Evolutionary conservation across 2,797 vertebrate species (phyloP), one percentile per base, ranked within the genome.

Genomic region (Xenopus petersii): DNA sequence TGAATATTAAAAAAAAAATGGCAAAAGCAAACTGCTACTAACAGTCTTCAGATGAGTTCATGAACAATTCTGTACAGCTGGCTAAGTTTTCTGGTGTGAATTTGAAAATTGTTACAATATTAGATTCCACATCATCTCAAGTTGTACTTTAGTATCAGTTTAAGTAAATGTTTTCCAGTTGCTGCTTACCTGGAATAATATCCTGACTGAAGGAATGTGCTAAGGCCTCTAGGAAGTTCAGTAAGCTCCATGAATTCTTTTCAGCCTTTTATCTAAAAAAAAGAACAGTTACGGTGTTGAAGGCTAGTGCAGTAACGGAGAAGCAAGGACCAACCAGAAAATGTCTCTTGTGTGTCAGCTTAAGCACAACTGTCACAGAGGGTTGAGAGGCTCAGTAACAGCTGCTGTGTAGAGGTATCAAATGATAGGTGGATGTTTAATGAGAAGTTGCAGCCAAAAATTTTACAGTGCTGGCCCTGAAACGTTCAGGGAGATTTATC

Each of bases 221-320:
- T 15, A 12, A 54, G 6, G 9, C 16, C 12, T 46, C 36, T n/a
- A 42, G 54, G 36, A 46, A 54, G 10, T 21, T 33, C 4, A 47
- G 61, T 51, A 42, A 54, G 42, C 17, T 73, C 76, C 71, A 60
- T 74, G 58, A 56, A 74, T 26, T 60, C 66, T 67, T 63, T 69
- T 78, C 71, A 78, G 71, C 71, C 76, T 73, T 78, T 78, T 66
- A 78, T 70, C 76, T 78, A 30, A 12, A 65, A 70, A 10, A 56
- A n/a, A 24, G 67, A 67, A 56, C 10, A 21, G 21, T 70, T 9
- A 63, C 12, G 42, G 16, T 47, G 9, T 56, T 56, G 16, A 4
- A 56, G 15, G 16, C 5, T n/a, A 15, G 10, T 6, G 36, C 16
- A 64, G 61, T 17, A 11, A 3, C 59, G 10, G 1, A 71, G 36